A percentile compares a stretch with the other conserved stretches of the same genome.
Evolutionary conservation across 2,797 vertebrate genomes (phyloP).

Genomic region (Scarus forsteni): DNA sequence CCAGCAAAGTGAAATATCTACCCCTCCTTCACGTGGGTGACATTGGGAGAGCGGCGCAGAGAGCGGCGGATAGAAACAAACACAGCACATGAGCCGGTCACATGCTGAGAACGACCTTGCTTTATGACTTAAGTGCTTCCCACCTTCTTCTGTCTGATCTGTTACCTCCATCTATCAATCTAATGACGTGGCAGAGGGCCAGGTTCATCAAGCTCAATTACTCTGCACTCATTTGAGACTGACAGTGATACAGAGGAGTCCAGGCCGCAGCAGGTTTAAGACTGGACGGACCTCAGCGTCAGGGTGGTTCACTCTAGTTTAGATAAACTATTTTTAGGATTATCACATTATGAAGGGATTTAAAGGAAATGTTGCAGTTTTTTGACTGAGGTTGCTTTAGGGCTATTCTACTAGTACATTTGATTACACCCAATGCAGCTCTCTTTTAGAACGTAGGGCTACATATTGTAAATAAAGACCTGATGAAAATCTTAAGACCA

Average conservation of each 20-base stretch:
- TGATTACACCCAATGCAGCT: no score
- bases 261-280: slow-evolving; percentile 45
- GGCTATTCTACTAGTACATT: no score
- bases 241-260: slow-evolving; percentile 86
- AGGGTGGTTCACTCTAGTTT: slow-evolving; percentile 7
- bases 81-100: slow-evolving; percentile 66
- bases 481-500: no score
- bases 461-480: no score
- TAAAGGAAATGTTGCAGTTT: no score
- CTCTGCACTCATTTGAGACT: slow-evolving; percentile 90
- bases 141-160: slow-evolving; percentile 85
- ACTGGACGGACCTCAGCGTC: slow-evolving; percentile 79
- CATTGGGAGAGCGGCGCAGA: slow-evolving; percentile 50
- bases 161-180: slow-evolving; percentile 89
- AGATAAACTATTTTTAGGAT: neutral
- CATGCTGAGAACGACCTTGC: slow-evolving; percentile 71
- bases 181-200: slow-evolving; percentile 90
- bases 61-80: slow-evolving; percentile 70
- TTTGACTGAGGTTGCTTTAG: no score
- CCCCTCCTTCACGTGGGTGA: slow-evolving; percentile 42
- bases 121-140: slow-evolving; percentile 84
- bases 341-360: neutral
- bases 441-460: no score
- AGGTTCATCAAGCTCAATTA: slow-evolving; percentile 88
- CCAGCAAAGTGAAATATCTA: slow-evolving; percentile 60